phyloP scores from a whole-genome alignment of 2,888 invertebrate species.

The Volucella inanis region DNA sequence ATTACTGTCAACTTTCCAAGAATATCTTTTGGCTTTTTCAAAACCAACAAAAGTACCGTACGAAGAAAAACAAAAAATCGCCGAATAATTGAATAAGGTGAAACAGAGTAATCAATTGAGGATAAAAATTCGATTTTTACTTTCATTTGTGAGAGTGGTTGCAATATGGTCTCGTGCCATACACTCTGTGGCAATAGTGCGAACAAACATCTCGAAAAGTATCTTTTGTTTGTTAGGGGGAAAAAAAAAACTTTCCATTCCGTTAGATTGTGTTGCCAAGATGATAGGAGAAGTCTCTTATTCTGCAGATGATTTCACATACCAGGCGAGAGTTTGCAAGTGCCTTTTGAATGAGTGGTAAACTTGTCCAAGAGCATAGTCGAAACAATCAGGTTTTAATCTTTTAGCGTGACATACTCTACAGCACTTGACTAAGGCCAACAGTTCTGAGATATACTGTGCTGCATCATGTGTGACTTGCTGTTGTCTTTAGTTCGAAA shows the following conservation, averaged over 20 bases:
- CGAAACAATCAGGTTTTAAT: too few relatives aligned
- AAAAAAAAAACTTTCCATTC: constrained; percentile 47
- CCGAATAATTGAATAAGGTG: constrained; percentile 30
- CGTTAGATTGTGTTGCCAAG: constrained; percentile 43
- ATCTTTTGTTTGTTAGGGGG: constrained; percentile 10
- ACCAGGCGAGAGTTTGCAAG: too few relatives aligned
- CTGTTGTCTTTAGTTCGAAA: too few relatives aligned
- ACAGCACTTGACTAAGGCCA: too few relatives aligned
- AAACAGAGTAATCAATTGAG: constrained; percentile 37
- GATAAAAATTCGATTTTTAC: constrained; percentile 48
- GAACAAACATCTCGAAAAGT: constrained; percentile 12
- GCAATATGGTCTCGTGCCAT: not conserved
- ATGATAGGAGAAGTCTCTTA: not conserved
- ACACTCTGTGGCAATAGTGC: not conserved
- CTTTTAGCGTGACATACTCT: too few relatives aligned
- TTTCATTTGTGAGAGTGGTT: constrained; percentile 55
- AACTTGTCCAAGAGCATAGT: too few relatives aligned
- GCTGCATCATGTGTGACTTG: too few relatives aligned
- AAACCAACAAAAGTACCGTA: not conserved
- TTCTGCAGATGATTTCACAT: too few relatives aligned
- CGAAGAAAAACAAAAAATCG: not conserved
- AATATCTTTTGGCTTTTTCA: constrained; percentile 19
- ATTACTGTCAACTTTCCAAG: constrained; percentile 56
- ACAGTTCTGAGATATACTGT: too few relatives aligned
- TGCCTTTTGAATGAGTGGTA: too few relatives aligned